Evolutionary conservation across 2,113 vertebrate genomes (phyloP).

Genomic region (Gavialis gangeticus): DNA sequence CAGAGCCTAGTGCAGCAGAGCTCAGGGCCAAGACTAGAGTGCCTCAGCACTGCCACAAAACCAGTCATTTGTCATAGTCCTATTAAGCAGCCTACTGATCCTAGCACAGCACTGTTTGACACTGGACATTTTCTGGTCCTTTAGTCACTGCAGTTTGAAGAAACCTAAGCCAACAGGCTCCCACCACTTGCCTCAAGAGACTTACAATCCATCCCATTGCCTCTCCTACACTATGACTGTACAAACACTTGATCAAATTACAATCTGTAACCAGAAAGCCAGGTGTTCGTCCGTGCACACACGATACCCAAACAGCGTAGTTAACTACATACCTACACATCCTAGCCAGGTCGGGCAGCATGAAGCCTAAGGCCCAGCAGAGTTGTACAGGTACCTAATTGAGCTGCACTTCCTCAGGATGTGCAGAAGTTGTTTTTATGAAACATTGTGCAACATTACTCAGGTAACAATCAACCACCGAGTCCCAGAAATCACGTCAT

Average conservation of each 20-base stretch:
- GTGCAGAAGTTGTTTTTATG: background rate
- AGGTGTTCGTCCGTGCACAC: accelerated
- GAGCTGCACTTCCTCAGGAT: background rate
- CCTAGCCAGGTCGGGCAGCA: background rate
- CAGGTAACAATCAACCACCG: background rate
- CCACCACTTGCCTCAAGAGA: background rate
- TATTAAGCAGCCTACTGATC: background rate
- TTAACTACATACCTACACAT: background rate
- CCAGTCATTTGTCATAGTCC: background rate
- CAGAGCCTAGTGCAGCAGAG: background rate
- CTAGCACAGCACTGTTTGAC: background rate
- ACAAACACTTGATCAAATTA: background rate
- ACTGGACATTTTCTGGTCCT: background rate
- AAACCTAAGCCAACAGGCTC: background rate
- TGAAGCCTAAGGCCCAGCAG: background rate
- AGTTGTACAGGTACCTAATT: background rate
- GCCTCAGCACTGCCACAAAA: background rate
- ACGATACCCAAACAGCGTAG: background rate
- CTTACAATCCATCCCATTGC: background rate
- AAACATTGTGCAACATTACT: background rate
- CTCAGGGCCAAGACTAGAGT: background rate
- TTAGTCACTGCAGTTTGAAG: background rate
- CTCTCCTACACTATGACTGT: background rate
- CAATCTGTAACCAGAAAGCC: background rate
- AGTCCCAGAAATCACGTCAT: background rate